Evolutionary conservation across 2,888 invertebrate genomes (phyloP).

Genomic region (Scrobipalpa costella): DNA sequence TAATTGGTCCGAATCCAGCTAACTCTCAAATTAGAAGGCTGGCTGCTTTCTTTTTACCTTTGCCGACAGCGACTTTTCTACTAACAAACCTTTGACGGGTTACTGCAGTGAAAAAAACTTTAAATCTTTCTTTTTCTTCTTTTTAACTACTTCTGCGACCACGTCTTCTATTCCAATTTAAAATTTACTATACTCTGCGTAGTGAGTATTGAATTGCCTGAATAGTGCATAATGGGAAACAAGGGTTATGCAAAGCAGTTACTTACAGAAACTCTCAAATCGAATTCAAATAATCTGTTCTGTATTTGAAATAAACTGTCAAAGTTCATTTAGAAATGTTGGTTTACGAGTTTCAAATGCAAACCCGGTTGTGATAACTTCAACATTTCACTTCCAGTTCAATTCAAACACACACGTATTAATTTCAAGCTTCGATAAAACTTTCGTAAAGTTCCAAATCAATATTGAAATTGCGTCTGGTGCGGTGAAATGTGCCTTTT

Average conservation of each 20-base stretch:
- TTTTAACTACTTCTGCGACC: background rate
- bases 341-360: background rate
- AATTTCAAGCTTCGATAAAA: constrained; percentile 4
- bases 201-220: no score
- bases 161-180: no score
- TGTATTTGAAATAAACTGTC: constrained; percentile 1
- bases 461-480: constrained; percentile 26
- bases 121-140: background rate
- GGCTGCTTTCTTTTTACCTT: background rate
- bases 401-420: background rate
- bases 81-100: background rate
- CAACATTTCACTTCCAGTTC: background rate
- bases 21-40: background rate
- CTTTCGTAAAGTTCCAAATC: constrained; percentile 17
- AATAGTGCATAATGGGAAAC: no score
- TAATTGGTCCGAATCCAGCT: background rate
- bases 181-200: no score
- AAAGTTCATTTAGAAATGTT: background rate
- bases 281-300: background rate
- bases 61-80: background rate
- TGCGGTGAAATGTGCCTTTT: constrained; percentile 45
- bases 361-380: background rate
- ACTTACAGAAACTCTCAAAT: no score
- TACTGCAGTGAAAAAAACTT: background rate
- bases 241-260: no score